Conservation (phyloP, 1,140 invertebrate genomes). For the Paraescarpia echinospica region DNA sequence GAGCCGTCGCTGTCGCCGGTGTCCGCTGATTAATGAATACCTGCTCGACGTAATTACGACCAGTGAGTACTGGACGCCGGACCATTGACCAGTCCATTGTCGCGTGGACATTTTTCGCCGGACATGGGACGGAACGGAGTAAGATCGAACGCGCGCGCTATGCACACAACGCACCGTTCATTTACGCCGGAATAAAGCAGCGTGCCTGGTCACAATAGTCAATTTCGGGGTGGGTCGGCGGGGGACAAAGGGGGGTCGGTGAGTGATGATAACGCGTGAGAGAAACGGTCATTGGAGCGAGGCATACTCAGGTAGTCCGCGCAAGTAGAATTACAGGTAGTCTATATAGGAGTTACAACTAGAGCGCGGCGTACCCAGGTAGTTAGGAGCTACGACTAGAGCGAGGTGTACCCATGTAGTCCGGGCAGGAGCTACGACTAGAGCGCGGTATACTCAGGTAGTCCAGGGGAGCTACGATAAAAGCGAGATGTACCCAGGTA, state of each 20-base stretch:
- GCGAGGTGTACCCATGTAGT: background rate
- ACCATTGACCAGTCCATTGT: background rate
- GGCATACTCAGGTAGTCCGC: background rate
- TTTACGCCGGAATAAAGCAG: background rate
- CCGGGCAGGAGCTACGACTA: background rate
- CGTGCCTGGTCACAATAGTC: background rate
- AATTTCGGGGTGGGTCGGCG: background rate
- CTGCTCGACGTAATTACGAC: background rate
- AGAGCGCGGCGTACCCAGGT: background rate
- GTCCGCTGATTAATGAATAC: background rate
- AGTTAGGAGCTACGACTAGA: background rate
- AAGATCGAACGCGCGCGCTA: background rate
- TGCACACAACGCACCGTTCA: background rate
- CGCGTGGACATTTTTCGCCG: background rate
- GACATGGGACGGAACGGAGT: background rate
- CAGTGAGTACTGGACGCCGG: background rate
- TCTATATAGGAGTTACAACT: background rate
- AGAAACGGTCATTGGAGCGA: background rate
- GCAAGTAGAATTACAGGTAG: background rate
- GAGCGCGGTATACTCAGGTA: background rate
- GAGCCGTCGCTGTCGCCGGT: background rate
- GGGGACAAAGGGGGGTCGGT: background rate
- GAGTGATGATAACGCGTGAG: background rate
- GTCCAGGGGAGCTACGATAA: background rate
- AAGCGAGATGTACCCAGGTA: background rate